These are phyloP conservation scores for Vireo griseus DNA, from an alignment of 2,797 vertebrate species.

Conservation along the genomic window DNA sequence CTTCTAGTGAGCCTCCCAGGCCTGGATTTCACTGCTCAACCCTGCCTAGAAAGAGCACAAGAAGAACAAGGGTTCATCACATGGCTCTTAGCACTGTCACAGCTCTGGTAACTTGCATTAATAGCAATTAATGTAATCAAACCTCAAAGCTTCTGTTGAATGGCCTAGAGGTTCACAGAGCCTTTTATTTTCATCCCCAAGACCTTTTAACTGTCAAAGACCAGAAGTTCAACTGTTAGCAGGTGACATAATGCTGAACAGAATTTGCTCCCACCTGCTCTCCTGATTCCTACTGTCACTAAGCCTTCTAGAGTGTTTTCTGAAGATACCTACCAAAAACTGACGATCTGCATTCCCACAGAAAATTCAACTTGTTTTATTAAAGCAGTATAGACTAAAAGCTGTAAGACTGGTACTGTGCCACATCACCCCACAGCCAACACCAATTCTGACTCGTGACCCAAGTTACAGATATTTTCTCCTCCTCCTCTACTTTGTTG, in stretches of 20 bases:
- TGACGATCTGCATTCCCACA: background rate
- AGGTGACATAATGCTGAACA: background rate
- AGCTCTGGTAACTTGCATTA: background rate
- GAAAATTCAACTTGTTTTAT: background rate
- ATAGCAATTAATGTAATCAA: background rate
- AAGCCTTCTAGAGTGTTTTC: background rate
- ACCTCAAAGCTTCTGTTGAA: background rate
- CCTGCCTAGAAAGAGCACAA: background rate
- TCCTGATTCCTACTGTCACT: background rate
- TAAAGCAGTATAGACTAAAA: background rate
- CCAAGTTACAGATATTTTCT: background rate
- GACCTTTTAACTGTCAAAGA: background rate
- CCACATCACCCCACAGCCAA: background rate
- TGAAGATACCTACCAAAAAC: background rate
- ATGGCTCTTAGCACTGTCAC: background rate
- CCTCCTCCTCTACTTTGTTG: background rate
- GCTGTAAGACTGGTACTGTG: accelerated
- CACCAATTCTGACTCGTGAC: background rate
- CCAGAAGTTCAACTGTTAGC: background rate
- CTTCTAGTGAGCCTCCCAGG: background rate
- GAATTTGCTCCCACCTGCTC: background rate
- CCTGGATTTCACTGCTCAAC: background rate
- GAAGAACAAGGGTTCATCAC: background rate
- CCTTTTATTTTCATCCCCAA: too few species aligned
- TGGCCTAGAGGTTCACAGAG: background rate